Evolutionary conservation across 1,140 invertebrate species (phyloP), one percentile per base, ranked within the genome.

Genomic region (Drosophila saltans): DNA sequence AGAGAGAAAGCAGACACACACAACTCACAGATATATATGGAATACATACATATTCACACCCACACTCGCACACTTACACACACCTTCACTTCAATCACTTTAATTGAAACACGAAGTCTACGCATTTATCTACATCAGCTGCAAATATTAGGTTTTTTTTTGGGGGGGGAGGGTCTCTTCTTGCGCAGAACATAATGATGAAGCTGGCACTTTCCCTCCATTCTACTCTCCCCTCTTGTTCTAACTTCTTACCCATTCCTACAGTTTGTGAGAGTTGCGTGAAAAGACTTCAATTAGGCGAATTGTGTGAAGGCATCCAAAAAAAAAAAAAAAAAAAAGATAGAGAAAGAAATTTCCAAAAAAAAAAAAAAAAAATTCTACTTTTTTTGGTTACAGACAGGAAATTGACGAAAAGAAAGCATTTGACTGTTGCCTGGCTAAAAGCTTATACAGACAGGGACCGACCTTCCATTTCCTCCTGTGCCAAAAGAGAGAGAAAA

Each of bases 61-160:
- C 16, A 16, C 16, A 16, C 16, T 16, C 16, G 16, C 8, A 61
- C 33, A 43, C 10, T 45, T 57, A 63, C 36, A 66, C 82, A 79
- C 82, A 79, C 24, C 52, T 64, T 40, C 77, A 81, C 84, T 88
- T 88, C 84, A 88, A 88, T 88, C 84, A 88, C 84, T 88, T 88
- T 88, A 88, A 88, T 88, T 88, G 84, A 88, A 88, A 88, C 84
- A 88, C 84, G 84, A 88, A 88, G 77, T 88, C 84, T 88, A 89
- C 84, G 82, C 84, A 88, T 88, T 88, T 88, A 88, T 88, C 84
- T 88, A 88, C 85, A 88, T 88, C 84, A 88, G 77, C 84, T 75
- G 86, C 85, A 88, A 84, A 89, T 84, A 88, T 88, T 88, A 83
- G 84, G 72, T 86, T 89, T 83, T 75, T 52, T 26, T 52, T 24